Base-by-base conservation (phyloP, 2,888 invertebrate genomes). In the Tribolium freemani region DNA sequence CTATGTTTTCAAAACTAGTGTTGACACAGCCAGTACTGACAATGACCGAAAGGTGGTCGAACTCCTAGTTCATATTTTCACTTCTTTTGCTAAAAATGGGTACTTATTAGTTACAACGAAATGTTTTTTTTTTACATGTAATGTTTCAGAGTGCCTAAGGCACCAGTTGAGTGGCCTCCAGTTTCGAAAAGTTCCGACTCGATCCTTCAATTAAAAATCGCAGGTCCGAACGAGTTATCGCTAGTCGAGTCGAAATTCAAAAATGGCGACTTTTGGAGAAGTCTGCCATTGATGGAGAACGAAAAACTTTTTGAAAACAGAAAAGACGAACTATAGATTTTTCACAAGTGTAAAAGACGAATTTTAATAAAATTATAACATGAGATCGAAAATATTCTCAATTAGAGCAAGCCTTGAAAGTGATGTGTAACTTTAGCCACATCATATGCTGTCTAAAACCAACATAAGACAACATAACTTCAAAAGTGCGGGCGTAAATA, bases 71-170 rank as follows among this genome's bases (percentile, higher is more conserved):
- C 87, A 90, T 68, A 86, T 91, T 83, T 82, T 89, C 76, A 16
- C 88, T 77, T 87, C 86, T 51, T 91, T 87, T 76, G 89, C 89
- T 1, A 87, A 86, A 13, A 87, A 88, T 13, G 90, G 90, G 91
- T 91, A 86, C 16, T 16, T 16, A 2, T n/a, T n/a, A 86, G 8
- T 38, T 8, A 2, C n/a, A 38, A 1, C 0, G 3, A 38, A 38
- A 3, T 38, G 5, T 3, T 38, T 38, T 16, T 26, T 26, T 26
- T 3, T 26, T 1, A 26, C 3, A 5, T n/a, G n/a, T 0, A 26
- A 26, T 5, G 26, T 48, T 50, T 56, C 69, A 76, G 77, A 16
- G 54, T 70, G 68, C 73, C 75, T 6, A 67, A 73, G 21, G 69
- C 72, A n/a, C 63, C 71, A 6, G 16, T 71, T 1, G 81, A 85